Base-by-base conservation (phyloP, 2,888 invertebrate genomes). In the Mystacides longicornis region DNA sequence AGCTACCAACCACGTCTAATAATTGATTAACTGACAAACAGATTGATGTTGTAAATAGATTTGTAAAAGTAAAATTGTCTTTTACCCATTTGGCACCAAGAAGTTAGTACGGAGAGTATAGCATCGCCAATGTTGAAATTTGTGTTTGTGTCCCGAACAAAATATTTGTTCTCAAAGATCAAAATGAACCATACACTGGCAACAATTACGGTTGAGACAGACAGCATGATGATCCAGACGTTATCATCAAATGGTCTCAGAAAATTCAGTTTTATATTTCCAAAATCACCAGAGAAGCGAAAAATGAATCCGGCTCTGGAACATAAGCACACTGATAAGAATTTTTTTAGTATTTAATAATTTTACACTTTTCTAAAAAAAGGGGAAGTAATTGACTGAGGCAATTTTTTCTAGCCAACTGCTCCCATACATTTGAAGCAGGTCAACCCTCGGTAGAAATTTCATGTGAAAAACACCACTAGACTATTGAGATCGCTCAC, bases 51-150 rank as follows among this genome's bases (percentile, higher is more conserved):
- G 9, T 4, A 19, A 45, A 19, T 11, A 18, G 11, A 27, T 46
- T 19, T 23, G 19, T 23, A 18, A 46, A 19, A 7, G 5, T 27
- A 27, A 11, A 7, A 7, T 27, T 7, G 27, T 27, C 37, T 27
- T 46, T 55, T 51, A 61, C 61, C 61, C 61, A 61, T 61, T 53
- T 61, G 61, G 50, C 61, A 61, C 55, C 59, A 59, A 2, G 61
- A 57, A 2, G 57, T 57, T 19, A 57, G 51, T n/a, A 61, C 54
- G 21, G 61, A 57, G n/a, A 61, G 23, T 43, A 61, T 31, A 11
- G 56, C 55, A 50, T 61, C 61, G 16, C 61, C 59, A 7, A 59
- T 47, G 42, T 27, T 59, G 5, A 50, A 22, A 2, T 42, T 50
- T 23, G 33, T 49, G 23, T 57, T 47, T 11, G n/a, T 31, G 19